A percentile compares a stretch with the other conserved stretches of the same genome.
These are phyloP conservation scores for Meandrusa payeni DNA, from an alignment of 2,888 invertebrate species.

Conservation along the genomic window DNA sequence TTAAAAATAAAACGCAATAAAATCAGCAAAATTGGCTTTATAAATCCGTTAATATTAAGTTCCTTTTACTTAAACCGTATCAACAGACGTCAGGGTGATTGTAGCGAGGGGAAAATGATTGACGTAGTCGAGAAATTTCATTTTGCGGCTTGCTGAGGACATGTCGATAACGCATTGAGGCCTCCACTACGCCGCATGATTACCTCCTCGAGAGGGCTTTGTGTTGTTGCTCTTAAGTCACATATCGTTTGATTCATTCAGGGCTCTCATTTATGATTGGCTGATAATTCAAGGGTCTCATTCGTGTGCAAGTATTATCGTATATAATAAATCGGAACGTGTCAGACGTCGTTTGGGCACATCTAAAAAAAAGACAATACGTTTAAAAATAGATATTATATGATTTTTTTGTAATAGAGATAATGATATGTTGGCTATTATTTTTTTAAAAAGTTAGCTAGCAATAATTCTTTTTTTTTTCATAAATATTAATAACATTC, in stretches of 20 bases:
- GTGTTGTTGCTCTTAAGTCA: conserved; percentile 60
- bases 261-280: conserved; percentile 39
- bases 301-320: conserved; percentile 23
- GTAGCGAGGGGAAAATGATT: conserved; percentile 74
- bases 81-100: conserved; percentile 16
- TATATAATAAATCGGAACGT: conserved; percentile 7
- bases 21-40: no score
- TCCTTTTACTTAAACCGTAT: neutral
- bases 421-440: no score
- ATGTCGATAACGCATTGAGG: conserved; percentile 56
- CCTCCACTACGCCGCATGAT: conserved; percentile 44
- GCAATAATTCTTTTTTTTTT: no score
- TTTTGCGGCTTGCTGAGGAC: conserved; percentile 77
- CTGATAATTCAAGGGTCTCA: conserved; percentile 45
- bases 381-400: neutral
- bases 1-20: conserved; percentile 23
- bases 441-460: neutral
- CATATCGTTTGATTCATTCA: conserved; percentile 69
- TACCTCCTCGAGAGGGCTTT: conserved; percentile 59
- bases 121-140: conserved; percentile 76
- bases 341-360: conserved; percentile 5
- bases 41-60: no score
- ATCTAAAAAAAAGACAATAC: neutral
- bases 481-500: no score
- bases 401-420: no score